Base-by-base conservation (phyloP, 1,140 invertebrate species). In the Rhopalosiphum maidis region DNA sequence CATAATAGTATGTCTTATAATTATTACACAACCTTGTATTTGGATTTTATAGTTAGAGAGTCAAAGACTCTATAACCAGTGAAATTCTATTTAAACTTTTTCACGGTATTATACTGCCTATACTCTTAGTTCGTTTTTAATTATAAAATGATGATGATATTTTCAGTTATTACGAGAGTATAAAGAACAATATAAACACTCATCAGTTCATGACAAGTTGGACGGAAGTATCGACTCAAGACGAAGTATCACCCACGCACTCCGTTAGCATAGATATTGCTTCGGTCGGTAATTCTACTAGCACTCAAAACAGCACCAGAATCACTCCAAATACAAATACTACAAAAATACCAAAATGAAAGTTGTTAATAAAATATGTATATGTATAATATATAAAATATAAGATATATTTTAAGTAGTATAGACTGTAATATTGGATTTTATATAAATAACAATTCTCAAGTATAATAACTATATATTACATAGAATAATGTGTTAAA, bases 101-200 rank as follows among this genome's bases (percentile, higher is more conserved):
- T 30, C 2, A 0, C 4, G 41, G 9, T 30, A 43, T 25, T 48
- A 83, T 8, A 87, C 5, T 21, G 18, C 25, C 11, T 48, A 83
- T 8, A 87, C 5, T 21, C 6, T 87, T 60, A 22, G 3, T 87
- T n/a, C 25, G 25, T 90, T 23, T 37, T 55, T 90, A 60, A 90
- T 54, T 2, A 55, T 77, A n/a, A 51, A 35, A 77, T 2, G 9
- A 77, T 8, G 4, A 46, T 91, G 35, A 5, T 92, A 2, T 86
- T 86, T 85, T 54, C 25, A 93, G 91, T 7, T 54, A 93, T 18
- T 93, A 86, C 43, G 91, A 93, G 48, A 86, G 15, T 23, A 86
- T 93, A 86, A 93, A 93, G 7, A 93, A 93, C 35, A 92, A 92
- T n/a, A 92, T 92, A 30, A 92, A 83, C 22, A 93, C 91, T 54